Conservation (phyloP, 2,888 invertebrate species). For the Idaea aversata region DNA sequence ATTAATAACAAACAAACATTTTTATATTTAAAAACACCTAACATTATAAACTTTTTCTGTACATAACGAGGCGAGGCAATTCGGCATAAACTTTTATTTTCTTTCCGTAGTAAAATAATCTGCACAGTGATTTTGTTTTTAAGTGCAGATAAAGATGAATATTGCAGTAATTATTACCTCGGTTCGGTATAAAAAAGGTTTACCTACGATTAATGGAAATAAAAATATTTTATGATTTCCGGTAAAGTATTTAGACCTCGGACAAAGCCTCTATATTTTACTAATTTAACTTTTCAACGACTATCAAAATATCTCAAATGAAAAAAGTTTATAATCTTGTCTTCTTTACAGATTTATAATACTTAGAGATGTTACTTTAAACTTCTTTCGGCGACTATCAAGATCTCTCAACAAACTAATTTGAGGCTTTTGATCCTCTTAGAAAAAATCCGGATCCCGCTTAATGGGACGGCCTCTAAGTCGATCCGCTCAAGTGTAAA, state of each 20-base stretch:
- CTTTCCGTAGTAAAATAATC: neutral
- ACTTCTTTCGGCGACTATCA: slow-evolving; percentile 14
- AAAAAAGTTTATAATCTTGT: too few species aligned
- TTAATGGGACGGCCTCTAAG: slow-evolving; percentile 34
- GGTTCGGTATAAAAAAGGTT: neutral
- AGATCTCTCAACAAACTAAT: slow-evolving; percentile 8
- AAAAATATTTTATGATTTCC: neutral
- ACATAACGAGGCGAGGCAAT: neutral
- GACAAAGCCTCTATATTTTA: too few species aligned
- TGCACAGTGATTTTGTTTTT: neutral
- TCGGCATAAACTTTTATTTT: neutral
- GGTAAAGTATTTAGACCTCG: neutral
- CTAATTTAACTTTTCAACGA: too few species aligned
- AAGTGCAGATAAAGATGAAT: neutral
- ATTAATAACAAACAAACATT: neutral
- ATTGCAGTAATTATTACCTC: neutral
- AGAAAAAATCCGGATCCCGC: slow-evolving; percentile 34
- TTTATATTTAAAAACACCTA: neutral
- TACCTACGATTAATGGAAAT: too few species aligned
- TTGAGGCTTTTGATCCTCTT: slow-evolving; percentile 27
- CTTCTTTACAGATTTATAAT: too few species aligned
- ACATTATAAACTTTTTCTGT: neutral
- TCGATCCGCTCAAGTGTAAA: slow-evolving; percentile 28
- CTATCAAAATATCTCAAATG: too few species aligned
- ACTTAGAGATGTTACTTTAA: slow-evolving; percentile 4